Evolutionary conservation across 2,797 vertebrate species (phyloP), one percentile per base, ranked within the genome.

Genomic region (Benthosema pterotum): DNA sequence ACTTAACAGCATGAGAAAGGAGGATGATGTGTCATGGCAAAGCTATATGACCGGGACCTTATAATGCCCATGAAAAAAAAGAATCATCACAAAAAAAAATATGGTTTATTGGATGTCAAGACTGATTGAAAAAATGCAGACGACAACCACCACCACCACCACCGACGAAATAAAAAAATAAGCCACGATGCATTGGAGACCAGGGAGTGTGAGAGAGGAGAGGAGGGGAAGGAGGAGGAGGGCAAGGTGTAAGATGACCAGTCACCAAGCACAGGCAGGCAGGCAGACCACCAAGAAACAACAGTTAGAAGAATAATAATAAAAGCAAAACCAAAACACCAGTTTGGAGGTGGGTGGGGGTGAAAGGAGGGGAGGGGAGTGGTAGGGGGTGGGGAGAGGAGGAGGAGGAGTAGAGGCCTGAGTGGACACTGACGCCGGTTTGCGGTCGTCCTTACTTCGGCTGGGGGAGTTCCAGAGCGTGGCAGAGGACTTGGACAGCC

Each of bases 401-500:
- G n/a, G n/a, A n/a, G n/a, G n/a, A n/a, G n/a, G n/a, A n/a, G n/a
- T n/a, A 65, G 71, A 63, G 64, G 87, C 83, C 90, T 85, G 85
- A n/a, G 82, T 79, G 88, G 87, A 73, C 69, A 90, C 58, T 83
- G 90, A 86, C 75, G 82, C 60, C 68, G 75, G 87, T 63, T n/a
- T n/a, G 32, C 32, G 32, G 32, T 90, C 82, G 83, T 83, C 94
- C 97, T 97, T 99, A 98, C 97, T 98, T 98, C 96, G 95, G 95
- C 92, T 97, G 93, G 97, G 96, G 87, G 96, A 97, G 93, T 96
- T 99, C 97, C 97, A 98, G 87, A 98, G 95, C 73, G 97, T 97
- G 90, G 97, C 96, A 13, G 97, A 98, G 91, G 97, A 98, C 94
- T 98, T 99, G 94, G 97, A 98, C 92, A 98, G 95, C 91, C 97